A percentile compares a stretch with the other conserved stretches of the same genome.
Evolutionary conservation across 2,888 invertebrate species (phyloP).

Genomic region (Drosophila subsilvestris): DNA sequence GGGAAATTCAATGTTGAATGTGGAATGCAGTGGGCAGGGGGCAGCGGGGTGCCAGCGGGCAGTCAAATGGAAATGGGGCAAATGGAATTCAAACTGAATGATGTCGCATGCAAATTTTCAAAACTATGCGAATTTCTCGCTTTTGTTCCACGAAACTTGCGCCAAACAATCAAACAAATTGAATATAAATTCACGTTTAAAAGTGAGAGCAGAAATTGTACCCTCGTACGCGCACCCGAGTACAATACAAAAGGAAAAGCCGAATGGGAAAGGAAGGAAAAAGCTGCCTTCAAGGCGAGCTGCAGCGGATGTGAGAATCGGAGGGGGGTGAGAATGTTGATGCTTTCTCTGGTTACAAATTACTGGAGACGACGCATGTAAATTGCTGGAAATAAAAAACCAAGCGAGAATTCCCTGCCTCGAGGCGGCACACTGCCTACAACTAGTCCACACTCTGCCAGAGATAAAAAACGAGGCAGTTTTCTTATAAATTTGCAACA

Average conservation of each 20-base stretch:
- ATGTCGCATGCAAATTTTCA: conserved; percentile 58
- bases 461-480: conserved; percentile 45
- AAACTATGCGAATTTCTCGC: conserved; percentile 30
- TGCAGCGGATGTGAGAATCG: conserved; percentile 14
- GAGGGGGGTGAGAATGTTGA: conserved; percentile 10
- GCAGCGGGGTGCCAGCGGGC: neutral
- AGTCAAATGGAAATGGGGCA: conserved; percentile 27
- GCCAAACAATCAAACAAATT: conserved; percentile 63
- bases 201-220: conserved; percentile 50
- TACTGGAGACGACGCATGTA: conserved; percentile 66
- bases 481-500: conserved; percentile 64
- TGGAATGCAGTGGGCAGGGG: conserved; percentile 1
- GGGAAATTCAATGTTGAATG: conserved; percentile 59
- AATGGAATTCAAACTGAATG: conserved; percentile 39
- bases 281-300: conserved; percentile 26
- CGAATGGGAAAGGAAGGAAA: neutral
- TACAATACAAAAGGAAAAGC: conserved; percentile 9
- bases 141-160: conserved; percentile 36
- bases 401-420: conserved; percentile 25
- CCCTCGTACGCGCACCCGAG: conserved; percentile 9
- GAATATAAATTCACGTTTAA: conserved; percentile 68
- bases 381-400: conserved; percentile 56
- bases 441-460: conserved; percentile 58
- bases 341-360: conserved; percentile 59
- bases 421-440: conserved; percentile 50